Evolutionary conservation across 2,888 invertebrate genomes (phyloP), one percentile per base, ranked within the genome.

Genomic region (Lordiphosa fenestrarum): DNA sequence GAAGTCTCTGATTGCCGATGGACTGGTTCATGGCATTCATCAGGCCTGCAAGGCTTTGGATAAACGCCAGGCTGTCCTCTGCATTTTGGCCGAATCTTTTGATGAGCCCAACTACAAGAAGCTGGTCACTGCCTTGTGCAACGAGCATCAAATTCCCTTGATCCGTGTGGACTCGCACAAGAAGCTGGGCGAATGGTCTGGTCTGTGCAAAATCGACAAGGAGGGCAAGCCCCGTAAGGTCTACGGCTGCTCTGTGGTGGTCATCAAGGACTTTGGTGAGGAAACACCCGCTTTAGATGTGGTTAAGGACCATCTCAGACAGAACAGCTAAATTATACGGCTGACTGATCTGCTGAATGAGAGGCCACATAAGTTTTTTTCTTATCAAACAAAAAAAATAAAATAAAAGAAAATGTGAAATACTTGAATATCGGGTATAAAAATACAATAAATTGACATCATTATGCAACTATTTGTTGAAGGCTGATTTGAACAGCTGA

Each of bases 181-280:
- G 91, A 98, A 98, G 89, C 93, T 99, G 55, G 99, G 99, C 46
- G 99, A 99, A 92, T 99, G 99, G 98, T 96, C 98, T 46, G 99
- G 99, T 73, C 93, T 99, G 63, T 99, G 99, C 92, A 99, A 99
- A 92, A 97, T 99, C 87, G 99, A 99, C 92, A 98, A 96, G 88
- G 98, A 98, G 83, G 99, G 99, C 87, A 99, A 99, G 90, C 98
- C 99, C 66, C 94, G 99, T 84, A 99, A 99, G 92, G 97, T 99
- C 71, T 98, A 98, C 78, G 97, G 98, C 53, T 98, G 98, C 92
- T 98, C 98, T 4, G 98, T 98, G 89, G 98, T 98, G 66, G 99
- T 99, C 66, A 96, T 99, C 90, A 96, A 95, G 96, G 98, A 98
- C 91, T 99, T 96, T 90, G 99, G 99, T 86, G 98, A 98, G 89